phyloP scores from a whole-genome alignment of 2,113 vertebrate species.

The Pterocles gutturalis region DNA sequence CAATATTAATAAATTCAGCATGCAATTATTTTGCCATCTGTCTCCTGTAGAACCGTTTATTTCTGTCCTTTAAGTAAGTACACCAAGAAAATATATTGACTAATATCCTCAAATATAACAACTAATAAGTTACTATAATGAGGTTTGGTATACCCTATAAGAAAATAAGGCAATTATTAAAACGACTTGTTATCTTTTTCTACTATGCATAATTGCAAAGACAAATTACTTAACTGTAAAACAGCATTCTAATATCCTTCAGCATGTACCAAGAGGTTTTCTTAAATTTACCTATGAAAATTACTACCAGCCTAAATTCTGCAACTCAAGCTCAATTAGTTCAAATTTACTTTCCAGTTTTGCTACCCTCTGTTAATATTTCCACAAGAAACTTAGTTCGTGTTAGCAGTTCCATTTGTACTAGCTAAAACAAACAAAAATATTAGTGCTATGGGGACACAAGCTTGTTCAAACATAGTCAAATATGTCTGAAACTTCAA shows the following conservation, averaged over 20 bases:
- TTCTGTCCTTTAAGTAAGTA: not conserved
- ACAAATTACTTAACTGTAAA: not conserved
- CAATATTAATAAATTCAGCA: conserved; percentile 13
- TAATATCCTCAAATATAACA: not conserved
- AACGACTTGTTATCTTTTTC: not conserved
- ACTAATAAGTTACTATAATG: not conserved
- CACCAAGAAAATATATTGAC: not conserved
- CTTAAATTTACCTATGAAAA: not conserved
- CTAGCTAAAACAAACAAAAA: not conserved
- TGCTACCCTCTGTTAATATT: not conserved
- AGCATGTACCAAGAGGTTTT: not conserved
- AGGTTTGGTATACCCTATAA: not conserved
- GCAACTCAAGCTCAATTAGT: not conserved
- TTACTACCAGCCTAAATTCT: not conserved
- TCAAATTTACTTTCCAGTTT: not conserved
- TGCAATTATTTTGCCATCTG: conserved; percentile 58
- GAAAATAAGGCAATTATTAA: not conserved
- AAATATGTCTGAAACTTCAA: not conserved
- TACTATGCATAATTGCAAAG: not conserved
- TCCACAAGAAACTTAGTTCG: not conserved
- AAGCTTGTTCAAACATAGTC: not conserved
- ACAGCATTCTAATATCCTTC: not conserved
- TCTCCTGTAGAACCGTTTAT: not conserved
- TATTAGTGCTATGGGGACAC: not conserved
- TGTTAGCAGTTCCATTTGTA: not conserved